Evolutionary conservation across 2,113 vertebrate genomes (phyloP).

Genomic region (Strix uralensis): DNA sequence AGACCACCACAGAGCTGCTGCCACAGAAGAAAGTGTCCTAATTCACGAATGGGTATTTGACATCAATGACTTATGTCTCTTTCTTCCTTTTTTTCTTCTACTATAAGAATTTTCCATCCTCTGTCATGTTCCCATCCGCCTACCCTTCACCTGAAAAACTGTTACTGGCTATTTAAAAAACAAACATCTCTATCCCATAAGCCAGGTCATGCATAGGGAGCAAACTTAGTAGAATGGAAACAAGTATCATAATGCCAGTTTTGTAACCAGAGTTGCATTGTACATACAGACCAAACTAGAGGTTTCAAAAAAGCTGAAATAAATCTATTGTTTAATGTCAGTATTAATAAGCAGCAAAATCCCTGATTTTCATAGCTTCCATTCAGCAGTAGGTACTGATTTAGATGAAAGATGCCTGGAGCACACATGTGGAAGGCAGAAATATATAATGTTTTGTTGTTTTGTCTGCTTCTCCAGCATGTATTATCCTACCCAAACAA

Average conservation of each 20-base stretch:
- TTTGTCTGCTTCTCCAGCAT: slow-evolving; percentile 1
- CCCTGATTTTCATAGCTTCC: background rate
- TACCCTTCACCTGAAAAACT: background rate
- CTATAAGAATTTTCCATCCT: background rate
- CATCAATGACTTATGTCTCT: background rate
- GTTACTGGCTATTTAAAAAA: background rate
- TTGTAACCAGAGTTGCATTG: background rate
- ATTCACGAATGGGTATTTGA: background rate
- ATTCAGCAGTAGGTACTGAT: background rate
- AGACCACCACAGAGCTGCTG: background rate
- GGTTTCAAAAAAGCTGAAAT: background rate
- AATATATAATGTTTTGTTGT: background rate
- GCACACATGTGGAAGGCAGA: slow-evolving; percentile 17
- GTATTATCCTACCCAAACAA: slow-evolving; percentile 1
- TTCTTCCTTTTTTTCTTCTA: background rate
- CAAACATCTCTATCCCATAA: background rate
- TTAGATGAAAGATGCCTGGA: background rate
- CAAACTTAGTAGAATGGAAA: background rate
- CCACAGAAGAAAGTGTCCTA: background rate
- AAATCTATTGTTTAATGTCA: background rate
- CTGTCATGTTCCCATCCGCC: background rate
- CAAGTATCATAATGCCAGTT: background rate
- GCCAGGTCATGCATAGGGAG: background rate
- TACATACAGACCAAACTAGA: background rate
- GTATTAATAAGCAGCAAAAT: background rate